These are phyloP conservation scores for Enteromius trimaculatus DNA, from an alignment of 2,797 vertebrate species.

Conservation along the genomic window DNA sequence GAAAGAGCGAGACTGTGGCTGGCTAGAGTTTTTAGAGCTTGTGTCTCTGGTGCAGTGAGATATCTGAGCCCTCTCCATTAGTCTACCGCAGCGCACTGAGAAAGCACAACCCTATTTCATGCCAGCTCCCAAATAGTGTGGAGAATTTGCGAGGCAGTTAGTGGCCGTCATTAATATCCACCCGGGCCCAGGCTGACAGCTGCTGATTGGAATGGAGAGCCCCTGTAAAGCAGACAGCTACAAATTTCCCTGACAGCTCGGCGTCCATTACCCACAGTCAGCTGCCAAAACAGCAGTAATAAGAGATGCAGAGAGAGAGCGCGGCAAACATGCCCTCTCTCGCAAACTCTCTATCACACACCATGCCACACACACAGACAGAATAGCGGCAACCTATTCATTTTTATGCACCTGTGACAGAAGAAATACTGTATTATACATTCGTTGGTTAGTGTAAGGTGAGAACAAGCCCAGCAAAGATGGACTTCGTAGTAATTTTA, in stretches of 20 bases:
- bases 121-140: conserved; percentile 75
- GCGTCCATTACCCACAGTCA: conserved; percentile 78
- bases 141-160: conserved; percentile 81
- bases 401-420: conserved; percentile 28
- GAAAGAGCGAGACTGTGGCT: conserved; percentile 47
- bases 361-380: conserved; percentile 56
- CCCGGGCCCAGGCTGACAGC: conserved; percentile 74
- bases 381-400: conserved; percentile 24
- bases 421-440: conserved; percentile 28
- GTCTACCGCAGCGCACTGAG: conserved; percentile 69
- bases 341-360: conserved; percentile 52
- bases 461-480: conserved; percentile 18
- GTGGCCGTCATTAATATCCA: conserved; percentile 81
- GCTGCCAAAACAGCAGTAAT: conserved; percentile 81
- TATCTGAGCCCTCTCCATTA: conserved; percentile 74
- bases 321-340: conserved; percentile 62
- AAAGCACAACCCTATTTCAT: conserved; percentile 79
- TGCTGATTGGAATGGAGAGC: conserved; percentile 81
- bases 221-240: conserved; percentile 77
- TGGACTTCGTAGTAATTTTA: not conserved
- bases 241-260: conserved; percentile 82
- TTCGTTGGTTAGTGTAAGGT: conserved; percentile 34
- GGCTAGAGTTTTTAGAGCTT: conserved; percentile 32
- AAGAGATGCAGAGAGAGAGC: conserved; percentile 67
- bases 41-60: conserved; percentile 69